Conservation (phyloP, 2,888 invertebrate genomes). For the Darwinula stevensoni region DNA sequence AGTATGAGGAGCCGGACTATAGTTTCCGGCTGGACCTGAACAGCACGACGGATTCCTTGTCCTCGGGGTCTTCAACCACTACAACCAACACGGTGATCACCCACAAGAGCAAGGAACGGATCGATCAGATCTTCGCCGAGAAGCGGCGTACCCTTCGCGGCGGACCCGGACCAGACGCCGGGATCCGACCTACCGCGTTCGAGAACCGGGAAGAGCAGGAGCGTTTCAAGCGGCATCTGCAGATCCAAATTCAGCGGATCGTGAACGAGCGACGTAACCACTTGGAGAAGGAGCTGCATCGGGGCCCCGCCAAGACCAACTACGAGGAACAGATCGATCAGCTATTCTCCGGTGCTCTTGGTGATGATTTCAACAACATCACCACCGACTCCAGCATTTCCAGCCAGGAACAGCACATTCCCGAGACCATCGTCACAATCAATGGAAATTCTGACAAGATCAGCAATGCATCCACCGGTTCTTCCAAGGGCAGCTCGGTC, state of each 20-base stretch:
- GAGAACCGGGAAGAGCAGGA: neutral
- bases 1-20: neutral
- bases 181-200: neutral
- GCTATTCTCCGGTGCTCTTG: too few relatives aligned
- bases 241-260: neutral
- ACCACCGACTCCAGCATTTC: neutral
- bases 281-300: conserved; percentile 2
- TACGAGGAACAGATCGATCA: too few relatives aligned
- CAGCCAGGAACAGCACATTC: too few relatives aligned
- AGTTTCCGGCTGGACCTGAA: neutral
- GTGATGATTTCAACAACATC: neutral
- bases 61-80: neutral
- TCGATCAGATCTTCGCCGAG: conserved; percentile 1
- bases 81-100: neutral
- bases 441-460: too few relatives aligned
- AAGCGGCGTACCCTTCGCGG: neutral
- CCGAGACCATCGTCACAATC: too few relatives aligned
- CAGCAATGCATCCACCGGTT: too few relatives aligned
- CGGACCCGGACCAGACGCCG: too few relatives aligned
- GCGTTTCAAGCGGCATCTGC: neutral
- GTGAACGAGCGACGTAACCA: neutral
- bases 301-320: too few relatives aligned
- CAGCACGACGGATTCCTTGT: neutral
- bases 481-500: too few relatives aligned
- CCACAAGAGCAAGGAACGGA: neutral